Conservation (phyloP, 2,113 vertebrate genomes). For the Apodemus speciosus region DNA sequence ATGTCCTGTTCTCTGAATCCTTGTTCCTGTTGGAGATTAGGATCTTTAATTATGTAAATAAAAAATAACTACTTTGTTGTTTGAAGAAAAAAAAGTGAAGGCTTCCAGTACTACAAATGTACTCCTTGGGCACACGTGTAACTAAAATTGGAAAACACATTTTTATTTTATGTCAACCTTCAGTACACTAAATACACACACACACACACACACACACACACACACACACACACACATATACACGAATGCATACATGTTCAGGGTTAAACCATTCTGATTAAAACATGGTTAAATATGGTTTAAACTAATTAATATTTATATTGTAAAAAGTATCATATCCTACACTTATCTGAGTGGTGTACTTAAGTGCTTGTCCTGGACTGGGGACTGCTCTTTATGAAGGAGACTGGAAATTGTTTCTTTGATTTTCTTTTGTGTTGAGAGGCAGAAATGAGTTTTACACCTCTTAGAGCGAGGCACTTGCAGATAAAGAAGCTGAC, state of each 20-base stretch:
- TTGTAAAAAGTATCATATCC: neutral
- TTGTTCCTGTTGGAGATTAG: neutral
- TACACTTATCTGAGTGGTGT: conserved; percentile 25
- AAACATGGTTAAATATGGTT: neutral
- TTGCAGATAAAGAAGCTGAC: conserved; percentile 64
- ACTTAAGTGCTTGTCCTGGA: conserved; percentile 14
- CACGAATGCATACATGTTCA: neutral
- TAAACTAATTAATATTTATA: conserved; percentile 42
- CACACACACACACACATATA: no score
- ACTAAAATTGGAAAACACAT: neutral
- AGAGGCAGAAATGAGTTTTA: conserved; percentile 63
- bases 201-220: no score
- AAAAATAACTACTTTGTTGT: neutral
- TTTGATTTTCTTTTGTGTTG: conserved; percentile 61
- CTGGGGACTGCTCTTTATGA: conserved; percentile 44
- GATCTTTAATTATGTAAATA: neutral
- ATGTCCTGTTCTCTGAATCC: neutral
- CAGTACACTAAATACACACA: neutral
- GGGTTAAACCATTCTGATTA: neutral
- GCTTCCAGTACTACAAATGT: neutral
- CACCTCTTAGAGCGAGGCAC: conserved; percentile 56
- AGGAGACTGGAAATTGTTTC: conserved; percentile 58
- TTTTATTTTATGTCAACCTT: conserved; percentile 39
- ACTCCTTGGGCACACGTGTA: neutral
- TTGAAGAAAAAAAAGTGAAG: neutral